phyloP scores from a whole-genome alignment of 1,140 invertebrate species.

The Heliconius congener region DNA sequence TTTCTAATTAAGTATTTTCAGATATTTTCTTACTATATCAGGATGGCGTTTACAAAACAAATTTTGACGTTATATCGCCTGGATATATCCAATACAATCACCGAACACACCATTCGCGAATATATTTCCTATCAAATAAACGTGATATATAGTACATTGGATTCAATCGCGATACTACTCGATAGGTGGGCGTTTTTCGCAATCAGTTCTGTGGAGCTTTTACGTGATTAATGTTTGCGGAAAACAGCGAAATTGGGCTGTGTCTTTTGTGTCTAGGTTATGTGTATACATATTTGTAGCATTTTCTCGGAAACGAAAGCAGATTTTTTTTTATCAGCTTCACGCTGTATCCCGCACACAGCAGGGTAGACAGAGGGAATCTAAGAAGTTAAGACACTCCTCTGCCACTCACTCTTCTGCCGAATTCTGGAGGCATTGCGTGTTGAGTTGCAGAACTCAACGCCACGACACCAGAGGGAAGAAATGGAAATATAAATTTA shows the following conservation, averaged over 20 bases:
- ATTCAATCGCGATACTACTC: not conserved
- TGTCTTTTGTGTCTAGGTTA: not conserved
- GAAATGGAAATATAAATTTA: no score
- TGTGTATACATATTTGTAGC: not conserved
- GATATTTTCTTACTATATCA: no score
- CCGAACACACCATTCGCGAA: not conserved
- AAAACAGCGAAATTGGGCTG: not conserved
- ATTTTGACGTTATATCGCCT: not conserved
- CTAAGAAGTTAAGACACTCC: no score
- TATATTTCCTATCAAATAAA: not conserved
- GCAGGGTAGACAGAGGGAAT: no score
- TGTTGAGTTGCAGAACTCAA: no score
- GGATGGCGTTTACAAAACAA: not conserved
- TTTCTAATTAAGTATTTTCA: no score
- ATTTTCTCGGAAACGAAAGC: not conserved
- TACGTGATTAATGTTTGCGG: conserved; percentile 14
- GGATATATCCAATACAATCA: not conserved
- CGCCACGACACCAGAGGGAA: no score
- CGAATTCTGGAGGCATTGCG: no score
- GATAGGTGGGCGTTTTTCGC: conserved; percentile 22
- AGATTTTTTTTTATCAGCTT: no score
- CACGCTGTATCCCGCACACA: no score
- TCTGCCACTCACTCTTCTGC: no score
- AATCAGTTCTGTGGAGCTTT: conserved; percentile 1
- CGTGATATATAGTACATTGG: not conserved